A percentile compares a stretch with the other conserved stretches of the same genome.
phyloP scores from a whole-genome alignment of 2,113 vertebrate genomes.

The Microcebus jonahi region DNA sequence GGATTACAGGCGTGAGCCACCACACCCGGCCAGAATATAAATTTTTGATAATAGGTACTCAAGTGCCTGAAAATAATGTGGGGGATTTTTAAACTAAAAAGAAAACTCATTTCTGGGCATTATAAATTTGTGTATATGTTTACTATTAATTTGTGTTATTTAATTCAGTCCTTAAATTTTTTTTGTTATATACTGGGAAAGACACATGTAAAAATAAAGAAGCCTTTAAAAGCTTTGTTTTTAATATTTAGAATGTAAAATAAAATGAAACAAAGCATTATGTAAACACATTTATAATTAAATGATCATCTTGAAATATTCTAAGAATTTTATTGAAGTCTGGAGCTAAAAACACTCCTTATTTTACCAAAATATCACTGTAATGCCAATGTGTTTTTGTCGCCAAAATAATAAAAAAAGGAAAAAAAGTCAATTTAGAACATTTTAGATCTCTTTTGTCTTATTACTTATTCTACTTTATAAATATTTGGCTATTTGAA shows the following conservation, averaged over 20 bases:
- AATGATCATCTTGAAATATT: not conserved
- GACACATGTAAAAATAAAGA: not conserved
- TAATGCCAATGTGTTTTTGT: not conserved
- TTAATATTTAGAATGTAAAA: constrained; percentile 22
- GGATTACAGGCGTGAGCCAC: too few relatives aligned
- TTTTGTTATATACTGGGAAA: not conserved
- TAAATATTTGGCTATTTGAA: not conserved
- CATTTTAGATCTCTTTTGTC: not conserved
- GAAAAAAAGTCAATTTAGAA: not conserved
- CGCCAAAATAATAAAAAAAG: not conserved
- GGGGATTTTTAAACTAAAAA: constrained; percentile 15
- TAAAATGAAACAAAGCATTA: not conserved
- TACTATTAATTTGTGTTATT: not conserved
- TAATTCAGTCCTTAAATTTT: not conserved
- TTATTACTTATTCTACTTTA: not conserved
- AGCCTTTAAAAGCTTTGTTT: not conserved
- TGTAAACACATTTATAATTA: not conserved
- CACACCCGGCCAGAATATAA: not conserved
- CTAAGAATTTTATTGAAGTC: not conserved
- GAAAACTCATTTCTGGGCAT: not conserved
- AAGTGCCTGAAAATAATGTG: not conserved
- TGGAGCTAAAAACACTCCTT: not conserved
- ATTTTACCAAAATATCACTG: not conserved
- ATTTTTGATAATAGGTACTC: constrained; percentile 42
- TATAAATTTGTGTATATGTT: not conserved